phyloP scores from a whole-genome alignment of 2,888 invertebrate species.

The Oligia fasciuncula region DNA sequence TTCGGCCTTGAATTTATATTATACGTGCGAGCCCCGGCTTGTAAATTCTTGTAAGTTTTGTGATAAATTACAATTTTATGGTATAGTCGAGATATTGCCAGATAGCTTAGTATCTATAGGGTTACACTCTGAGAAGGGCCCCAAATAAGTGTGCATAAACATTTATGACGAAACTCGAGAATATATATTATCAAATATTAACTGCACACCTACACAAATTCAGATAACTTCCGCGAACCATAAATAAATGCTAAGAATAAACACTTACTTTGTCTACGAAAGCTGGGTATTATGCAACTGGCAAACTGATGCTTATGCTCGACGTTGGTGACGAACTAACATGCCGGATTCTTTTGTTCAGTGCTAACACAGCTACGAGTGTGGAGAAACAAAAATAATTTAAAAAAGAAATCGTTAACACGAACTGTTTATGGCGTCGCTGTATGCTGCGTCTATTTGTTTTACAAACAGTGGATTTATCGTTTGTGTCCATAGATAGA shows the following conservation, averaged over 20 bases:
- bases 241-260: constrained; percentile 28
- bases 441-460: constrained; percentile 24
- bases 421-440: constrained; percentile 19
- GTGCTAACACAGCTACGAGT: constrained; percentile 89
- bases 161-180: neutral
- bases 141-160: too few relatives aligned
- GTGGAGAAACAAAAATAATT: constrained; percentile 76
- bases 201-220: neutral
- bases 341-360: constrained; percentile 81
- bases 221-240: constrained; percentile 29
- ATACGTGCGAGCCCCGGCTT: neutral
- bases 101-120: neutral
- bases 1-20: constrained; percentile 13
- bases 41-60: constrained; percentile 1
- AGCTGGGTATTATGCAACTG: constrained; percentile 52
- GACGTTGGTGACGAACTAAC: constrained; percentile 67
- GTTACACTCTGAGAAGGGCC: too few relatives aligned
- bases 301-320: constrained; percentile 64
- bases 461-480: neutral
- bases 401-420: constrained; percentile 62
- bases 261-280: constrained; percentile 66
- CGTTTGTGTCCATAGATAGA: too few relatives aligned
- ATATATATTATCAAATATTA: neutral
- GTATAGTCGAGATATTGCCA: neutral
- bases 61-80: constrained; percentile 9